Conservation (phyloP, 2,113 vertebrate species). For the Anthoscopus minutus region DNA sequence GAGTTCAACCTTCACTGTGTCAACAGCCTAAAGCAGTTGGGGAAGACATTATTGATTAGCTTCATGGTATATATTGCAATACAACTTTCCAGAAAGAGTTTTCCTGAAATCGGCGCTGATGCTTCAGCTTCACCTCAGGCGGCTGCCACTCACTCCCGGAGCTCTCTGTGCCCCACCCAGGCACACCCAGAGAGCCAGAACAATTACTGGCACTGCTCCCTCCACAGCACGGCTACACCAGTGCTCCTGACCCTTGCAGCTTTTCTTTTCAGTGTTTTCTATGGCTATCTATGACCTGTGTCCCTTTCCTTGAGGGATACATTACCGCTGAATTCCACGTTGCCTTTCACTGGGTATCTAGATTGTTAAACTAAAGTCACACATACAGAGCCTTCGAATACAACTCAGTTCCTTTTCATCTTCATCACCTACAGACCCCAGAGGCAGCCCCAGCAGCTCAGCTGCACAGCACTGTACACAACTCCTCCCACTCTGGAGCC, state of each 20-base stretch:
- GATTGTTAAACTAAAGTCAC: not conserved
- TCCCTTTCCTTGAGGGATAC: not conserved
- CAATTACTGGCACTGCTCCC: too few relatives aligned
- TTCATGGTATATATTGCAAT: fast-evolving
- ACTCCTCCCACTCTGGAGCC: not conserved
- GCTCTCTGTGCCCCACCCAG: not conserved
- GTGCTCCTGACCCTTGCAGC: fast-evolving
- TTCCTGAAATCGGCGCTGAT: not conserved
- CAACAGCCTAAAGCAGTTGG: not conserved
- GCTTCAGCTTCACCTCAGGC: not conserved
- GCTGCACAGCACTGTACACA: not conserved
- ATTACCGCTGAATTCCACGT: not conserved
- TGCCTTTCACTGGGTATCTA: not conserved
- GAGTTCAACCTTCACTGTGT: not conserved
- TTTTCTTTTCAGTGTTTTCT: not conserved
- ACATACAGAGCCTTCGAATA: fast-evolving
- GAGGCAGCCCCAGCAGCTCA: not conserved
- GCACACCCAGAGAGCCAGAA: not conserved
- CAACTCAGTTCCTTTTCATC: not conserved
- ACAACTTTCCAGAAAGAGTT: not conserved
- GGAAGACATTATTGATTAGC: not conserved
- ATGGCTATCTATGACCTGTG: not conserved
- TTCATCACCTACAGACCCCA: fast-evolving
- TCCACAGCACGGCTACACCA: not conserved
- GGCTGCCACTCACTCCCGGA: not conserved